phyloP scores from a whole-genome alignment of 2,888 invertebrate genomes.

The Hyles lineata region DNA sequence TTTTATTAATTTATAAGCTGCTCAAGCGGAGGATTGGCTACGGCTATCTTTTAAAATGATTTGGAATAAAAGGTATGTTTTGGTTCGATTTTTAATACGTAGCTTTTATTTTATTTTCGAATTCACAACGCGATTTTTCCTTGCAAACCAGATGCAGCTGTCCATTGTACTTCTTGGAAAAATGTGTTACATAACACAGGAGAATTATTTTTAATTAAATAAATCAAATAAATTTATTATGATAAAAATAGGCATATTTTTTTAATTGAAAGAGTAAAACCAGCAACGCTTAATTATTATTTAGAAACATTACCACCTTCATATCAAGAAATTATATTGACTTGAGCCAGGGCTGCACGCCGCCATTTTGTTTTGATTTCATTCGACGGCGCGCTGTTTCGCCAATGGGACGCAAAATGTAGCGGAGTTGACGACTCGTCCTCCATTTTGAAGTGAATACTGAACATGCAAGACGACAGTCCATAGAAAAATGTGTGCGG shows the following conservation, averaged over 20 bases:
- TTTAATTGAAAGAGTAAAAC: too few species aligned
- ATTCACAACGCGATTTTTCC: not conserved
- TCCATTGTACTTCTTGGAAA: not conserved
- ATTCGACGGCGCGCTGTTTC: slow-evolving; percentile 39
- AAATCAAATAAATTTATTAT: too few species aligned
- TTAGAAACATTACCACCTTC: not conserved
- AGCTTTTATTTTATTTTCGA: not conserved
- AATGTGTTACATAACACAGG: not conserved
- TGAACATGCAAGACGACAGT: slow-evolving; percentile 32
- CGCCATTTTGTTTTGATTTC: slow-evolving; percentile 61
- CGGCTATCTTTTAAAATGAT: slow-evolving; percentile 61
- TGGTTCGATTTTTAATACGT: slow-evolving; percentile 21
- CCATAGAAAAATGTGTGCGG: slow-evolving; percentile 17
- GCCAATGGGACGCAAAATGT: slow-evolving; percentile 45
- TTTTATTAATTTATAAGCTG: slow-evolving; percentile 60
- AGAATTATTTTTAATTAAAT: not conserved
- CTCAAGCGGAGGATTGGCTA: slow-evolving; percentile 60
- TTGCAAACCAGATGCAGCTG: not conserved
- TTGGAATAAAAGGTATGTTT: slow-evolving; percentile 68
- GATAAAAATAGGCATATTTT: too few species aligned
- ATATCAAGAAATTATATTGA: not conserved
- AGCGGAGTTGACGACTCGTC: slow-evolving; percentile 2
- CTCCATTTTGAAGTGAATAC: slow-evolving; percentile 38
- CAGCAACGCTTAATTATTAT: not conserved
- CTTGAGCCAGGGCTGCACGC: slow-evolving; percentile 13